Conservation (phyloP, 1,140 invertebrate species). For the Zelostemma sp. region DNA sequence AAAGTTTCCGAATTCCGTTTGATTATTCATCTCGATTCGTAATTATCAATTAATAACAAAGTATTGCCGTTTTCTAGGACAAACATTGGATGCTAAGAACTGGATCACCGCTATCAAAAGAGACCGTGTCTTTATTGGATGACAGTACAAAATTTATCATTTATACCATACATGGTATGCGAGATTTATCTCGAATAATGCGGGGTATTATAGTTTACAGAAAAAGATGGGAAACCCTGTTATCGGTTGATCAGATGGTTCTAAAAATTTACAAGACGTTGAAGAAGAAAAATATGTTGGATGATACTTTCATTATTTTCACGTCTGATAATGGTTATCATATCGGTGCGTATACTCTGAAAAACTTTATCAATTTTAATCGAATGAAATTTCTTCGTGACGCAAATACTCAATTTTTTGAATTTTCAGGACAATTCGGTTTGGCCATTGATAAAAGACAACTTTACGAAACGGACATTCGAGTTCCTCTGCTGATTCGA, state of each 20-base stretch:
- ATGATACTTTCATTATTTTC: slow-evolving; percentile 86
- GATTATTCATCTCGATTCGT: background rate
- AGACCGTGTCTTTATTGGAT: slow-evolving; percentile 75
- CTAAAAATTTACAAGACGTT: slow-evolving; percentile 74
- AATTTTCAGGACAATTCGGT: slow-evolving; percentile 82
- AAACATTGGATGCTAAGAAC: slow-evolving; percentile 85
- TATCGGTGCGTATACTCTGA: too few relatives aligned
- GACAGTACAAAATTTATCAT: too few relatives aligned
- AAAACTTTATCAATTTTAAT: too few relatives aligned
- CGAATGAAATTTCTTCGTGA: too few relatives aligned
- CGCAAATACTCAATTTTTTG: too few relatives aligned
- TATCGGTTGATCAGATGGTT: slow-evolving; percentile 90
- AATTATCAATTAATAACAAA: background rate
- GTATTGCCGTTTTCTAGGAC: slow-evolving; percentile 67
- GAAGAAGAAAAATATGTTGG: slow-evolving; percentile 70
- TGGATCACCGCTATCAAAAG: slow-evolving; percentile 72
- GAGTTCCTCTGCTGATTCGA: slow-evolving; percentile 83
- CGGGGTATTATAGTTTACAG: too few relatives aligned
- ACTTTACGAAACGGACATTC: slow-evolving; percentile 89
- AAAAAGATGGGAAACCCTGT: slow-evolving; percentile 80
- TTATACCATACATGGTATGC: too few relatives aligned
- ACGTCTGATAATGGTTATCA: slow-evolving; percentile 93
- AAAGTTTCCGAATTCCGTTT: slow-evolving; percentile 46
- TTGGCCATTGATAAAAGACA: slow-evolving; percentile 90
- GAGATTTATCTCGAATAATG: too few relatives aligned